Evolutionary conservation across 2,113 vertebrate species (phyloP).

Genomic region (Xenotilapia flavipinnis): DNA sequence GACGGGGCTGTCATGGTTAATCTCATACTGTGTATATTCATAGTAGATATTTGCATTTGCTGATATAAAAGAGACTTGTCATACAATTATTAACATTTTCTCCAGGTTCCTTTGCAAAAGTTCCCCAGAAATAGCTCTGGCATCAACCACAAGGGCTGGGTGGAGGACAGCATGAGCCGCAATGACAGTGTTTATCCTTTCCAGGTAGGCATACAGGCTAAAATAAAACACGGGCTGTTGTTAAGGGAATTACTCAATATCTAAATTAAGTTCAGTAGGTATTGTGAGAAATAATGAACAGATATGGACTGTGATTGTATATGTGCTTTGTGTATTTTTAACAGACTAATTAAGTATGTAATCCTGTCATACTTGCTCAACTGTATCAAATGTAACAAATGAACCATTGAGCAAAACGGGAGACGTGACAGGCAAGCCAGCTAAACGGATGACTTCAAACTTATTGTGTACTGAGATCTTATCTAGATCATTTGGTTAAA

Average conservation of each 20-base stretch:
- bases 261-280: background rate
- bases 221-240: background rate
- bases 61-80: background rate
- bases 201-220: conserved; percentile 79
- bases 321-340: background rate
- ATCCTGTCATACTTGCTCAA: background rate
- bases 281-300: background rate
- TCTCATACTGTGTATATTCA: background rate
- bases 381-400: conserved; percentile 38
- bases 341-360: background rate
- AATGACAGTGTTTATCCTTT: conserved; percentile 94
- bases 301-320: background rate
- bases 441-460: conserved; percentile 23
- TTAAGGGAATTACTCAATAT: background rate
- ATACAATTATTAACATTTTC: background rate
- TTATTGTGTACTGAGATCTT: conserved; percentile 9
- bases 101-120: conserved; percentile 86
- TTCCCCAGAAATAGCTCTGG: conserved; percentile 89
- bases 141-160: conserved; percentile 96
- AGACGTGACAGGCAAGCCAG: background rate
- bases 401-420: conserved; percentile 19
- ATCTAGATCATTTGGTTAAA: conserved; percentile 36
- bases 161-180: conserved; percentile 91
- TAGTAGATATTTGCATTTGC: background rate
- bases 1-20: background rate